These are phyloP conservation scores for Thinocorus orbignyianus DNA, from an alignment of 2,113 vertebrate species.

Conservation along the genomic window DNA sequence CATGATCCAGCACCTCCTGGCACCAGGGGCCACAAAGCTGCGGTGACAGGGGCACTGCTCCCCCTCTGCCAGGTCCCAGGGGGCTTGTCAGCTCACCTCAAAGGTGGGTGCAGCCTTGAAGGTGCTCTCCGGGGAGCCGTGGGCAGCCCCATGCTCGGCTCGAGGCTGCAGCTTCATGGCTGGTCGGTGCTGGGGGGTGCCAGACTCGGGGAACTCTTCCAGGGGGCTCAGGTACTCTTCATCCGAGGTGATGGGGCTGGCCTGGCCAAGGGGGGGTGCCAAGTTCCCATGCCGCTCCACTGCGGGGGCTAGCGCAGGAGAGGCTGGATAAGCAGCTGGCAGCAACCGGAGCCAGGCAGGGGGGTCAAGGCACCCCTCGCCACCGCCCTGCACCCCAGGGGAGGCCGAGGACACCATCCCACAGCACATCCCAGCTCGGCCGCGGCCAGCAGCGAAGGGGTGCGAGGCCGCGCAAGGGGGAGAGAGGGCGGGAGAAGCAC, in stretches of 20 bases:
- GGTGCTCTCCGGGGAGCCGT: slow-evolving; percentile 68
- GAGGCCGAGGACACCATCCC: background rate
- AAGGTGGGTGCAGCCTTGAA: slow-evolving; percentile 92
- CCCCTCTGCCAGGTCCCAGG: background rate
- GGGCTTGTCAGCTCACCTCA: slow-evolving; percentile 78
- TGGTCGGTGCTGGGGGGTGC: slow-evolving; percentile 66
- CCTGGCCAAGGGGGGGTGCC: slow-evolving; percentile 78
- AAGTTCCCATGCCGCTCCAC: slow-evolving; percentile 68
- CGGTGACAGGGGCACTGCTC: background rate
- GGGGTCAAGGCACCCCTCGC: background rate
- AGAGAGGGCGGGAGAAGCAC: background rate
- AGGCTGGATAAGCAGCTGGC: background rate
- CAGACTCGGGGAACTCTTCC: slow-evolving; percentile 89
- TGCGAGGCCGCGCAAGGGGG: background rate
- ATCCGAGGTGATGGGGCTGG: slow-evolving; percentile 95
- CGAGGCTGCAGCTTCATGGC: slow-evolving; percentile 74
- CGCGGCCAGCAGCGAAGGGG: slow-evolving; percentile 15
- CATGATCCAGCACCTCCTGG: background rate
- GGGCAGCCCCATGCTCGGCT: slow-evolving; percentile 53
- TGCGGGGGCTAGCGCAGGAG: slow-evolving; percentile 30
- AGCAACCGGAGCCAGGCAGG: background rate
- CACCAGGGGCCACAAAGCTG: fast-evolving
- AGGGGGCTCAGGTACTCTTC: slow-evolving; percentile 96
- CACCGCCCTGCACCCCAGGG: background rate
- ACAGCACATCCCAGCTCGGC: background rate